Evolutionary conservation across 2,797 vertebrate species (phyloP).

Genomic region (Peromyscus melanophrys): DNA sequence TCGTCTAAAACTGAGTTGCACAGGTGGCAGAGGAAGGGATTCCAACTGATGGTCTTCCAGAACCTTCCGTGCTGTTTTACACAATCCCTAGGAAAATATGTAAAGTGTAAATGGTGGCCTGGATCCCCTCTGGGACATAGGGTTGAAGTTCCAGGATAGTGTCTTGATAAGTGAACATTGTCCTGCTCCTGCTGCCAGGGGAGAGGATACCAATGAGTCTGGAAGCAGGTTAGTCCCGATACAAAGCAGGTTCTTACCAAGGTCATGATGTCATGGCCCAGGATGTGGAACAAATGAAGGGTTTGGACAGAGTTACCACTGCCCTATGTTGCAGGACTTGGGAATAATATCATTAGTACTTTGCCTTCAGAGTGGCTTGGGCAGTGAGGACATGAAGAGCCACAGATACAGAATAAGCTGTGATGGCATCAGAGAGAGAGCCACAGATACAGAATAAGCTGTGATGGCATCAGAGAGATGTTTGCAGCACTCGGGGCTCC

Average conservation of each 20-base stretch:
- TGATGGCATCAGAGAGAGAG: neutral
- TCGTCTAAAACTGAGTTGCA: neutral
- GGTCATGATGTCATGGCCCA: neutral
- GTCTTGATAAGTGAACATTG: neutral
- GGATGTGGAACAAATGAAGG: neutral
- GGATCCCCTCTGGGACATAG: neutral
- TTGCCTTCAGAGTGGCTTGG: neutral
- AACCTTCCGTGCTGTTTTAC: neutral
- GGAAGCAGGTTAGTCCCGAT: neutral
- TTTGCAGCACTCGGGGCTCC: neutral
- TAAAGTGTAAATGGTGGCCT: neutral
- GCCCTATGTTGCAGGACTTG: neutral
- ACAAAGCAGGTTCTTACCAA: constrained; percentile 22
- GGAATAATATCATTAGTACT: neutral
- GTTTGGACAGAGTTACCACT: neutral
- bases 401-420: neutral
- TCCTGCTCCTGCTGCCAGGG: neutral
- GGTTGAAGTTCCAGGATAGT: neutral
- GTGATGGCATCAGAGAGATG: neutral
- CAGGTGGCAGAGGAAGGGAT: neutral
- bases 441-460: neutral
- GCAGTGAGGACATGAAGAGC: neutral
- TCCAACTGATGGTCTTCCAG: neutral
- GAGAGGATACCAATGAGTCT: neutral
- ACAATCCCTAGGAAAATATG: neutral